Base-by-base conservation (phyloP, 2,797 vertebrate species). In the Zenarchopterus dispar region DNA sequence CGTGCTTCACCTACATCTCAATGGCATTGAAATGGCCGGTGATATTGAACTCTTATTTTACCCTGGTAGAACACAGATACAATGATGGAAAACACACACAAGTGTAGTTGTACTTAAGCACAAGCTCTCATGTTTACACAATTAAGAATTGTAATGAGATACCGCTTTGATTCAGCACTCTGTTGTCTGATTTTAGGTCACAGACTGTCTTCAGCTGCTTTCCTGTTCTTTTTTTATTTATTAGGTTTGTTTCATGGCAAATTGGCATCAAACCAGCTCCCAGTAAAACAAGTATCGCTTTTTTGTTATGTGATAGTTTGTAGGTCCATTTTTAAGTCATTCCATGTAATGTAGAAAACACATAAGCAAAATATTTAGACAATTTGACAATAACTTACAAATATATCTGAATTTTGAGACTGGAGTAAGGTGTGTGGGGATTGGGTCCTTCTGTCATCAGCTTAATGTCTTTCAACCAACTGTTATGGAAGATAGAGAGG, bases 141-240 rank as follows among this genome's bases (percentile, higher is more conserved):
- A n/a, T 41, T 33, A 57, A 45, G n/a, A 74, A 16, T 44, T 19
- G 28, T 87, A 85, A 82, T 73, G 80, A 85, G 67, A 67, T 53
- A 70, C 82, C 71, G 81, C 71, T 56, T 68, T 53, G 73, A 70
- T 80, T 73, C 56, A 58, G 5, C 54, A 53, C 70, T 51, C 61
- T 77, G 62, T 69, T 79, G 74, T 80, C 75, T 80, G 78, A 81
- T 77, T 58, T 62, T 72, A 22, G 44, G 74, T 49, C 47, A 59
- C 33, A 73, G 70, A 77, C 56, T 79, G 56, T 26, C 45, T 73
- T 63, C 75, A 62, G 68, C 71, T 55, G 67, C 85, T 92, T 88
- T 86, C 67, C 62, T 76, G 70, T 82, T 84, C 75, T 67, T 62
- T 56, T 5, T 26, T 4, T 71, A 90, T 88, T 82, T 87, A 89